phyloP scores from a whole-genome alignment of 2,888 invertebrate genomes.

The Rapana venosa region DNA sequence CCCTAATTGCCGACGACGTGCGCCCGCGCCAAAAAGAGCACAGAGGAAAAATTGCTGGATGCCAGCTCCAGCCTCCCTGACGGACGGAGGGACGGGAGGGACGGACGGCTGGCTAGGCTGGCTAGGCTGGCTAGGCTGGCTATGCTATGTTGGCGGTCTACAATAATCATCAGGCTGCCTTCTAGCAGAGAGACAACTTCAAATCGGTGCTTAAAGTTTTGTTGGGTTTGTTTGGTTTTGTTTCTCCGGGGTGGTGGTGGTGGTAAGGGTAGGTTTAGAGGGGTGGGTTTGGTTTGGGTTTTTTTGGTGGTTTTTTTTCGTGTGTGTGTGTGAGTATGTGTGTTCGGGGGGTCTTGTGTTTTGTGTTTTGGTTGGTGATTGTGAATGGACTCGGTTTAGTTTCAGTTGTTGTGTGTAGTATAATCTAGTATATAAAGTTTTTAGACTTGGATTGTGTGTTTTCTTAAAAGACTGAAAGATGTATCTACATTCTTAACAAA shows the following conservation, averaged over 20 bases:
- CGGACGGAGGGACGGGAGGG: no score
- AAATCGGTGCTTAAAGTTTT: constrained; percentile 14
- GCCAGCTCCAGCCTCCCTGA: neutral
- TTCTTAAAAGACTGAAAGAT: no score
- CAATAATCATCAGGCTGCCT: neutral
- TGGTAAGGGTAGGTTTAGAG: constrained; percentile 3
- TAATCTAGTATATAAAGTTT: no score
- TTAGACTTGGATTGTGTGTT: no score
- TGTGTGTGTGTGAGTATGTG: neutral
- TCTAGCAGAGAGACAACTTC: constrained; percentile 19
- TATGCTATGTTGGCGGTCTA: constrained; percentile 33
- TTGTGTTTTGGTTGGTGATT: neutral
- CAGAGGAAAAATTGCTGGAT: constrained; percentile 38
- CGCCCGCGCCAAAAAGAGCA: constrained; percentile 38
- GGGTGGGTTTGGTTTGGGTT: neutral
- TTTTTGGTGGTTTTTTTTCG: neutral
- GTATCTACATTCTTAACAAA: no score
- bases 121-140: no score
- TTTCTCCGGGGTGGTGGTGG: neutral
- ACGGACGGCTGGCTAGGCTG: no score
- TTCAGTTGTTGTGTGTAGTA: neutral
- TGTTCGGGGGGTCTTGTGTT: neutral
- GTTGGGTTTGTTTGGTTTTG: neutral
- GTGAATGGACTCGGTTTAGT: neutral
- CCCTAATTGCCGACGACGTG: constrained; percentile 9